A percentile compares a stretch with the other conserved stretches of the same genome.
Conservation (phyloP, 2,888 invertebrate genomes). For the Cephus rjabovi region DNA sequence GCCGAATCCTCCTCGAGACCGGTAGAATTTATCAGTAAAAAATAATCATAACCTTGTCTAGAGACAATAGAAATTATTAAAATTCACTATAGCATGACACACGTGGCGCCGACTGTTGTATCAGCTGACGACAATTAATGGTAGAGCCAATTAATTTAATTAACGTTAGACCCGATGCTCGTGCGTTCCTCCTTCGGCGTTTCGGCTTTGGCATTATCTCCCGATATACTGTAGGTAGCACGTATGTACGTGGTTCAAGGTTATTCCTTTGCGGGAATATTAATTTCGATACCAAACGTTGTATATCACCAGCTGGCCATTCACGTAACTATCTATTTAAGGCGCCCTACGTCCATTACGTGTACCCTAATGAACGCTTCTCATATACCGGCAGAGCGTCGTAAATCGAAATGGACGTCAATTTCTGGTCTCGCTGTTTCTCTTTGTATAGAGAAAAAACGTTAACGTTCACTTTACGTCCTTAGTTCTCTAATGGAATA, state of each 20-base stretch:
- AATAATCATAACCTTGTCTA: neutral
- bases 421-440: neutral
- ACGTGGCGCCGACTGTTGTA: neutral
- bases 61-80: neutral
- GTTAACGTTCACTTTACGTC: too few species aligned
- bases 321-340: constrained; percentile 7
- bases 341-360: neutral
- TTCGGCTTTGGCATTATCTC: neutral
- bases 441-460: too few species aligned
- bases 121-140: neutral
- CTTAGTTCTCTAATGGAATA: neutral
- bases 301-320: neutral
- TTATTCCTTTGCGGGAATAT: constrained; percentile 11
- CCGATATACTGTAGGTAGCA: neutral
- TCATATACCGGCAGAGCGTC: neutral
- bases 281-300: constrained; percentile 10
- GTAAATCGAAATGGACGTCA: neutral
- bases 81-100: neutral
- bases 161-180: neutral
- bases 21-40: neutral
- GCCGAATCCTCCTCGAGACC: neutral
- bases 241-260: constrained; percentile 10
- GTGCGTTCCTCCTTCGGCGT: neutral
- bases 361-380: neutral
- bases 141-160: neutral